Base-by-base conservation (phyloP, 1,140 invertebrate genomes). In the Diuraphis noxia region DNA sequence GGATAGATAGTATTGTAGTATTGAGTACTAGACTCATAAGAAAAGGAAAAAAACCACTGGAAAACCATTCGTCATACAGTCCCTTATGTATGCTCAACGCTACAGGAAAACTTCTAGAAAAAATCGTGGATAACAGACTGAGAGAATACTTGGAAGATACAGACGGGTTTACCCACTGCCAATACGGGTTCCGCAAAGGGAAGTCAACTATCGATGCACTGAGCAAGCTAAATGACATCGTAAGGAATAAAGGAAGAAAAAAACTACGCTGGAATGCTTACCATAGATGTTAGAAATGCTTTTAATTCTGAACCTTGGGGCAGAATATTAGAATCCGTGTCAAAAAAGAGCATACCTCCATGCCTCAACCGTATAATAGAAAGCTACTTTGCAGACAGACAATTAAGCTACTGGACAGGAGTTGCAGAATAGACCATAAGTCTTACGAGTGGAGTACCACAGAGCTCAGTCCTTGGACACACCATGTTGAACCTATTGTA, bases 401-500 rank as follows among this genome's bases (percentile, higher is more conserved):
- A 87, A 40, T 36, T 91, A 84, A 2, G 30, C 49, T 72, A 91
- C 52, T 52, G 30, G 0, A 87, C 46, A 2, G 46, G 13, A 36
- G 85, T 2, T 52, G 8, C n/a, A 0, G 46, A 49, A 36, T 52
- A 17, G 21, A 49, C 46, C 0, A 8, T 87, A 87, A 19, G 43
- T 38, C n/a, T 92, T 25, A 92, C 91, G 25, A 88, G 87, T 23
- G 92, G 92, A 10, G 93, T 93, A 23, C 93, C 93, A 5, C 93
- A 94, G 84, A 93, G 93, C 0, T 93, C 93, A 3, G 92, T 93
- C 7, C 89, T 93, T 0, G 93, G 93, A 4, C 94, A 93, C 0
- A 92, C 93, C 25, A 91, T 94, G 1, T 94, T 93, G 93, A 94
- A 93, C 77, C 79, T 92, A 5, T 36, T 92, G 0, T 94, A 94